Base-by-base conservation (phyloP, 2,888 invertebrate genomes). In the Leuctra nigra region DNA sequence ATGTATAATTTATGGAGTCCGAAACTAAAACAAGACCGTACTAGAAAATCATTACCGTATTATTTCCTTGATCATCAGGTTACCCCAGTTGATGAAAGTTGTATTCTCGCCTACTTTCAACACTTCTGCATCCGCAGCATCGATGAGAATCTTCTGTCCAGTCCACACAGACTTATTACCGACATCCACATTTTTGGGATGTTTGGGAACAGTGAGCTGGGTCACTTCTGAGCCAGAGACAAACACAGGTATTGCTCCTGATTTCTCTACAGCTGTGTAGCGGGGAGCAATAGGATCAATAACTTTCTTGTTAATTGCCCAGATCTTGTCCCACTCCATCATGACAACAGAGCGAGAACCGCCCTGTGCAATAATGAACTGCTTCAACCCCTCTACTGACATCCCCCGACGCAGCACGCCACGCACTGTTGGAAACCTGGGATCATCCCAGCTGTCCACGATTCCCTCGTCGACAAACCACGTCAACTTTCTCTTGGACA, bases 271-370 rank as follows among this genome's bases (percentile, higher is more conserved):
- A 0, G 94, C 89, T 0, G 94, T 96, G 73, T 87, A 98, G 24
- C 98, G 82, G 1, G 94, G 91, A 0, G 95, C 96, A 64, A 95
- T 78, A 0, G 97, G 96, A 75, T 99, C 99, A 61, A 99, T 96
- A 1, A 94, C 88, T 81, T 99, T 99, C 72, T 97, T 98, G 71
- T 99, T 99, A 68, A 98, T 91, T 11, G 98, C 86, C 99, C 99
- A 99, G 65, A 99, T 97, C 75, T 99, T 99, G 73, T 99, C 99
- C 99, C 99, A 99, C 72, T 97, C 96, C 99, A 99, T 99, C 73
- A 94, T 93, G 2, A 97, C 97, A 6, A 99, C 96, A 0, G 96
- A 92, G 59, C 91, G 82, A 50, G 96, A 97, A 55, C 99, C 99
- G n/a, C 44, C 44, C 35, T 50, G 50, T 11, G 50, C 50, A 6